phyloP scores from a whole-genome alignment of 1,140 invertebrate genomes.

The Zaprionus africanus region DNA sequence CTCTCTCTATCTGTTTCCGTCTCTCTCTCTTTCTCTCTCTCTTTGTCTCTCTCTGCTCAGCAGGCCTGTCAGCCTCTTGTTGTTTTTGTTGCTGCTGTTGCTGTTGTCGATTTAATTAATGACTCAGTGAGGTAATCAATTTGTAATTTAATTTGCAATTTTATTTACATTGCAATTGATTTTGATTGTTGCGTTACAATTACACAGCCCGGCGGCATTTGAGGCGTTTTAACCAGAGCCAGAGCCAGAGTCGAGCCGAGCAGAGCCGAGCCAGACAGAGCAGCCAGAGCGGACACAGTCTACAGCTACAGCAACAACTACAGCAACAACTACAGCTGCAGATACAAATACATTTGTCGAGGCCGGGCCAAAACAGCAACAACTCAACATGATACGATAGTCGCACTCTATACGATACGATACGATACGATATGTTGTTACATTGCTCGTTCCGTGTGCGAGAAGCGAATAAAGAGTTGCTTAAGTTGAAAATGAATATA shows the following conservation, averaged over 20 bases:
- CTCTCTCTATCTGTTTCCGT: not conserved
- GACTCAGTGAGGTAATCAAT: conserved; percentile 82
- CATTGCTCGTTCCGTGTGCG: not conserved
- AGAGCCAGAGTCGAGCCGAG: conserved; percentile 2
- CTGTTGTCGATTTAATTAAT: conserved; percentile 67
- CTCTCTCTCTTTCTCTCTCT: not conserved
- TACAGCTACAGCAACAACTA: conserved; percentile 3
- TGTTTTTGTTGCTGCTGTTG: conserved; percentile 17
- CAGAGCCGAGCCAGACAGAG: not conserved
- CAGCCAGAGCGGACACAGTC: not conserved
- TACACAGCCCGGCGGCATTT: conserved; percentile 62
- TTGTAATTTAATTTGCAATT: conserved; percentile 82
- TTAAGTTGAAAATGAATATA: too few species aligned
- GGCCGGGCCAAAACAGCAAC: conserved; percentile 2
- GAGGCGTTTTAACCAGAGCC: conserved; percentile 46
- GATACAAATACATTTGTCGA: conserved; percentile 15
- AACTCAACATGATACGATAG: conserved; percentile 7
- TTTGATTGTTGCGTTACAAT: conserved; percentile 82
- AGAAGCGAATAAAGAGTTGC: not conserved
- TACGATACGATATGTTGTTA: conserved; percentile 17
- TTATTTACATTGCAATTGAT: conserved; percentile 81
- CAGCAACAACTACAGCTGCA: conserved; percentile 23
- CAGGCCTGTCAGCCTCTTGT: not conserved
- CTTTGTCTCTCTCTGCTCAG: not conserved
- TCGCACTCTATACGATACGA: conserved; percentile 13